Evolutionary conservation across 2,797 vertebrate species (phyloP).

Genomic region (Phrynocephalus guinanensis): DNA sequence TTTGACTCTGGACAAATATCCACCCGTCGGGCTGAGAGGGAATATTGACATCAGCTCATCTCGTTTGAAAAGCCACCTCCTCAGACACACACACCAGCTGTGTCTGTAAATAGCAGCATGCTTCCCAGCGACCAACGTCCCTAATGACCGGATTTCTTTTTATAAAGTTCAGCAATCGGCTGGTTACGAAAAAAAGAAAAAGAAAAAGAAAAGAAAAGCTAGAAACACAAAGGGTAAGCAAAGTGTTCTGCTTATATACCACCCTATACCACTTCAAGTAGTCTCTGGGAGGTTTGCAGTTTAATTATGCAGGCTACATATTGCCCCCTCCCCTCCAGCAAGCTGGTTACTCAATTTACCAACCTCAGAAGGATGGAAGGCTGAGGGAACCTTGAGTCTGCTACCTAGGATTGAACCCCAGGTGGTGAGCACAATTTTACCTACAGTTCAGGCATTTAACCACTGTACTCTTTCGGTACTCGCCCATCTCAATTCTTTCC

Average conservation of each 20-base stretch:
- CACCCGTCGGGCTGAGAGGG: neutral
- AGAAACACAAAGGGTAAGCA: rapidly evolving
- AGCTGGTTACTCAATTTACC: no score
- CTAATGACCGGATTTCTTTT: conserved; percentile 52
- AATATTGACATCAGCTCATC: conserved; percentile 57
- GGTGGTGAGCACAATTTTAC: no score
- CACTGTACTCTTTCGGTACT: neutral
- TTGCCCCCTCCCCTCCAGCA: no score
- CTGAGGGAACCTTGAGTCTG: no score
- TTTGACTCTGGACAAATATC: conserved; percentile 6
- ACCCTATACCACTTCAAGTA: no score
- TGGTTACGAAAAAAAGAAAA: neutral
- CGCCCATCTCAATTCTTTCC: neutral
- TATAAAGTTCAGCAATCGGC: neutral
- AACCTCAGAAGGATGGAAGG: no score
- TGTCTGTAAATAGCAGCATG: conserved; percentile 46
- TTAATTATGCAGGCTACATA: no score
- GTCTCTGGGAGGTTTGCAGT: no score
- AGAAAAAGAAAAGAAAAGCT: neutral
- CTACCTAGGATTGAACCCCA: no score
- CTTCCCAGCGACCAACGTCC: conserved; percentile 47
- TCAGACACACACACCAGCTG: conserved; percentile 53
- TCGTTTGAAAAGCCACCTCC: conserved; percentile 59
- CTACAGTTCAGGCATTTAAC: no score
- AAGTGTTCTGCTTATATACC: no score